Percentiles rank a stretch among this genome's conserved stretches.
phyloP scores from a whole-genome alignment of 1,140 invertebrate genomes.

The Branchinecta lindahli region DNA sequence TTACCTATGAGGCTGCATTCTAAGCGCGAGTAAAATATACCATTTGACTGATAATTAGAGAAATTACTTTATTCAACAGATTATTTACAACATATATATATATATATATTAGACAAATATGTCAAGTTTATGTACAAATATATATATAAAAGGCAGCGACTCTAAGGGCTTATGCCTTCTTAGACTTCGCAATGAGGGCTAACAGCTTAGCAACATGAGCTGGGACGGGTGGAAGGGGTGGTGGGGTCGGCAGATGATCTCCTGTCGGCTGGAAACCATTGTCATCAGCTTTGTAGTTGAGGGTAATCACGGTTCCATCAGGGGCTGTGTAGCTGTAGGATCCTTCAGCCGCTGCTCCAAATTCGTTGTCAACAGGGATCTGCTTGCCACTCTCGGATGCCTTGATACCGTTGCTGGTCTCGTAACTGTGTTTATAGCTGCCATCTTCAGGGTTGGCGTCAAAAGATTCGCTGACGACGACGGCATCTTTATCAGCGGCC shows the following conservation, averaged over 20 bases:
- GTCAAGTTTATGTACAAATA: too few relatives aligned
- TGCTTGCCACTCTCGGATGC: slow-evolving; percentile 37
- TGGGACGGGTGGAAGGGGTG: slow-evolving; percentile 30
- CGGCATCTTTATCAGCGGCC: too few relatives aligned
- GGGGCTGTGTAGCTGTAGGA: slow-evolving; percentile 21
- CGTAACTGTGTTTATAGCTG: slow-evolving; percentile 40
- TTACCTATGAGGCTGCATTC: too few relatives aligned
- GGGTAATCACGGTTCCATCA: slow-evolving; percentile 22
- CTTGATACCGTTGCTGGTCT: slow-evolving; percentile 50
- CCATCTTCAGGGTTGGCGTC: neutral
- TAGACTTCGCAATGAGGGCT: neutral
- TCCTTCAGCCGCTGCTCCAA: slow-evolving; percentile 30
- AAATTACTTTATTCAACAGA: too few relatives aligned
- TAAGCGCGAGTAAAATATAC: too few relatives aligned
- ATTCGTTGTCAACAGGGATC: slow-evolving; percentile 13
- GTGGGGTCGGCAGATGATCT: slow-evolving; percentile 21
- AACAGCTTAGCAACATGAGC: slow-evolving; percentile 25
- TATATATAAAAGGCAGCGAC: too few relatives aligned
- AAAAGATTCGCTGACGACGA: neutral
- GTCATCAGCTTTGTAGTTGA: slow-evolving; percentile 24
- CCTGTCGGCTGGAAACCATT: slow-evolving; percentile 23
- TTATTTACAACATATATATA: too few relatives aligned
- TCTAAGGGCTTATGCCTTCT: too few relatives aligned
- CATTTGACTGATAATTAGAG: too few relatives aligned
- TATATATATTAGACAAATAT: too few relatives aligned